These are phyloP conservation scores for Sebastes minor DNA, from an alignment of 2,797 vertebrate genomes.

Conservation along the genomic window DNA sequence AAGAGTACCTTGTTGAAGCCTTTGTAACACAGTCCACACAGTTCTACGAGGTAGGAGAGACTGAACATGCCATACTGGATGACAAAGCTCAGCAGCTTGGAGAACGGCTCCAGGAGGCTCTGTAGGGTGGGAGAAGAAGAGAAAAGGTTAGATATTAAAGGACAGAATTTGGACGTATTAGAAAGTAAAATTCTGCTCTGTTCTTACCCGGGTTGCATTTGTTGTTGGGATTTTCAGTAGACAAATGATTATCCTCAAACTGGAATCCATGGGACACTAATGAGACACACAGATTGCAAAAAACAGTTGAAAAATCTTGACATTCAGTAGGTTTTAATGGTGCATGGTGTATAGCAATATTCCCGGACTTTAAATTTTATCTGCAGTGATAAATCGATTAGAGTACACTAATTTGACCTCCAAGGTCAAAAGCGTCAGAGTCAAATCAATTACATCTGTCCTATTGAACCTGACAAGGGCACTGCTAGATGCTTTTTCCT, in stretches of 20 bases:
- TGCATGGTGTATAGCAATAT: slow-evolving; percentile 4
- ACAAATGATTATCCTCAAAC: slow-evolving; percentile 97
- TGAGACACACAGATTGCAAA: slow-evolving; percentile 26
- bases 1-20: slow-evolving; percentile 94
- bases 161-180: background rate
- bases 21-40: slow-evolving; percentile 96
- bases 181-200: background rate
- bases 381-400: slow-evolving; percentile 29
- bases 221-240: slow-evolving; percentile 96
- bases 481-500: slow-evolving; percentile 61
- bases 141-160: slow-evolving; percentile 1
- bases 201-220: slow-evolving; percentile 93
- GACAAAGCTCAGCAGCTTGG: slow-evolving; percentile 96
- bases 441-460: slow-evolving; percentile 65
- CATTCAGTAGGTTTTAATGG: background rate
- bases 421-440: slow-evolving; percentile 65
- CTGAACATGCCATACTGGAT: slow-evolving; percentile 97
- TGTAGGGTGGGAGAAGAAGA: slow-evolving; percentile 58
- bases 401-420: slow-evolving; percentile 49
- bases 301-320: background rate
- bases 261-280: slow-evolving; percentile 97
- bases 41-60: slow-evolving; percentile 94
- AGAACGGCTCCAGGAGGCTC: slow-evolving; percentile 98
- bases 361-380: slow-evolving; percentile 17
- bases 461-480: slow-evolving; percentile 59